A percentile compares a stretch with the other conserved stretches of the same genome.
These are phyloP conservation scores for Erebia aethiops DNA, from an alignment of 2,888 invertebrate species.

Conservation along the genomic window DNA sequence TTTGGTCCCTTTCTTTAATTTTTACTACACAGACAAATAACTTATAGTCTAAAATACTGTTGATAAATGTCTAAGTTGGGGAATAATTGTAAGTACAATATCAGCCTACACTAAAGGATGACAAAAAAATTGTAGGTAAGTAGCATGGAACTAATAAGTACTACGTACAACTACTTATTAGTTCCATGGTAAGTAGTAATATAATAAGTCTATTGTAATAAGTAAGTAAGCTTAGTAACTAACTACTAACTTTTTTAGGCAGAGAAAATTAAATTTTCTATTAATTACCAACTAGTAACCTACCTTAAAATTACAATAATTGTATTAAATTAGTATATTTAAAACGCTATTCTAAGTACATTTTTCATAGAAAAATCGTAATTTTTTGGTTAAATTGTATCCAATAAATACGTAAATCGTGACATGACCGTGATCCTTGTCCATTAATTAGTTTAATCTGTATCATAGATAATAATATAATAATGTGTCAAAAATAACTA, in stretches of 20 bases:
- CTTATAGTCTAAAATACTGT: slow-evolving; percentile 14
- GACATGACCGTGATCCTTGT: background rate
- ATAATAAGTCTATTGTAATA: too few relatives aligned
- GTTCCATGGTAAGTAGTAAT: too few relatives aligned
- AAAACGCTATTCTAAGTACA: slow-evolving; percentile 9
- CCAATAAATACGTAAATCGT: background rate
- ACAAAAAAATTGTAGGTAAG: too few relatives aligned
- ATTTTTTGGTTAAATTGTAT: slow-evolving; percentile 2
- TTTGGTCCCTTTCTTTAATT: background rate
- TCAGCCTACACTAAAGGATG: background rate
- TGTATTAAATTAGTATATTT: background rate
- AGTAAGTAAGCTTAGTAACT: too few relatives aligned
- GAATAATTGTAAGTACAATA: slow-evolving; percentile 3
- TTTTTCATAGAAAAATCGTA: slow-evolving; percentile 13
- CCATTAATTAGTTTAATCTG: background rate
- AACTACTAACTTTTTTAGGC: too few relatives aligned
- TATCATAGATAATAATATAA: too few relatives aligned
- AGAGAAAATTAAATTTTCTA: too few relatives aligned
- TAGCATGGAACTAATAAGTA: too few relatives aligned
- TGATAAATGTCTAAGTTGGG: background rate
- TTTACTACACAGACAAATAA: background rate
- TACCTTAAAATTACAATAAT: too few relatives aligned
- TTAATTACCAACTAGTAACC: too few relatives aligned
- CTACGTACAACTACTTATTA: too few relatives aligned
- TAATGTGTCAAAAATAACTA: too few relatives aligned